Evolutionary conservation across 2,113 vertebrate species (phyloP).

Genomic region (Corydoras sp.): DNA sequence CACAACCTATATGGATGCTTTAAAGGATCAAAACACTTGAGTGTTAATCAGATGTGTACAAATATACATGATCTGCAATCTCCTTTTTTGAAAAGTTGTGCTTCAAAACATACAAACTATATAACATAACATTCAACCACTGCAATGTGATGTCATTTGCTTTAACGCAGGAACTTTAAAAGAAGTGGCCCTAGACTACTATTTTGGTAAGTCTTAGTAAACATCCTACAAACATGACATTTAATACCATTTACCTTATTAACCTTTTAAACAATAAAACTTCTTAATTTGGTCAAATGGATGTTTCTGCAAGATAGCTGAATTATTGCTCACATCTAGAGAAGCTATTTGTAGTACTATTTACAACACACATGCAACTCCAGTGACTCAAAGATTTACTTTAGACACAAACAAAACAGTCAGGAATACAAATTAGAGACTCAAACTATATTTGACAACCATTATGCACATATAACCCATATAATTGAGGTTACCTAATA

Average conservation of each 20-base stretch:
- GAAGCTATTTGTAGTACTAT: not conserved
- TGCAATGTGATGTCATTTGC: too few relatives aligned
- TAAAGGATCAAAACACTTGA: too few relatives aligned
- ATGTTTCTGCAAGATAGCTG: not conserved
- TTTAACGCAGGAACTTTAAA: not conserved
- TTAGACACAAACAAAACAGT: slow-evolving; percentile 5
- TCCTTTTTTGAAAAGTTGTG: not conserved
- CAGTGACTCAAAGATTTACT: not conserved
- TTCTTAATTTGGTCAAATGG: not conserved
- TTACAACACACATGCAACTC: not conserved
- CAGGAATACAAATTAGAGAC: too few relatives aligned
- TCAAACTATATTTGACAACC: too few relatives aligned
- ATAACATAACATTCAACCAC: too few relatives aligned
- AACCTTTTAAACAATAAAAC: not conserved
- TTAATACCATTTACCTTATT: not conserved
- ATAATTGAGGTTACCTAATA: not conserved
- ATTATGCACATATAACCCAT: not conserved
- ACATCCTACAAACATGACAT: not conserved
- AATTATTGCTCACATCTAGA: not conserved
- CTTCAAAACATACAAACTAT: too few relatives aligned
- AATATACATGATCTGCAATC: not conserved
- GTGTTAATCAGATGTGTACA: too few relatives aligned
- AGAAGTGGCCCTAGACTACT: slow-evolving; percentile 1
- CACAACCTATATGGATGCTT: too few relatives aligned
- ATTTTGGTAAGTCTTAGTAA: slow-evolving; percentile 1